Percentiles rank a stretch among this genome's conserved stretches.
Conservation (phyloP, 2,797 vertebrate species). For the Crocodylus rhombifer region DNA sequence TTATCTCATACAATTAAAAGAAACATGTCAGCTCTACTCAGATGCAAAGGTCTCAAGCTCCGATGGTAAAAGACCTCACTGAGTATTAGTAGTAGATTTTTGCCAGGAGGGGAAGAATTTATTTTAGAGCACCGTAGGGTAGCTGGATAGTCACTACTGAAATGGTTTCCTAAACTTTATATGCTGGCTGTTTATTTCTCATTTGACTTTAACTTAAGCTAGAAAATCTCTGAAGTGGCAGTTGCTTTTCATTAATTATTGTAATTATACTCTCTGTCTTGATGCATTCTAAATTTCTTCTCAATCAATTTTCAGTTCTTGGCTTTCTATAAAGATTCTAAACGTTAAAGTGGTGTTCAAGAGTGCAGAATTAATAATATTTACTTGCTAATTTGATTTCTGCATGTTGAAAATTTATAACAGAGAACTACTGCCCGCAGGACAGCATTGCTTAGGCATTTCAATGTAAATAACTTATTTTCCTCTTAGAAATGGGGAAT, state of each 20-base stretch:
- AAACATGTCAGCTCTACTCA: background rate
- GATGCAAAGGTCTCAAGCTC: background rate
- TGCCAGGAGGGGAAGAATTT: background rate
- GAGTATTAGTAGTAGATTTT: background rate
- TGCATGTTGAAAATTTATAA: background rate
- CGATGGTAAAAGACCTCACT: background rate
- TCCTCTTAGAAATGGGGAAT: background rate
- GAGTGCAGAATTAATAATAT: background rate
- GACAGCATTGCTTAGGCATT: background rate
- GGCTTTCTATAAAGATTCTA: background rate
- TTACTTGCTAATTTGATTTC: background rate
- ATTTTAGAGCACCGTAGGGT: background rate
- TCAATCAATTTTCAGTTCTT: background rate
- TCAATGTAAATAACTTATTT: background rate
- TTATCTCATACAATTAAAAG: background rate
- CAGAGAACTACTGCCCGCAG: background rate
- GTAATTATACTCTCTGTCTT: background rate
- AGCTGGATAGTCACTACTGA: background rate
- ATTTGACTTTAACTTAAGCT: background rate
- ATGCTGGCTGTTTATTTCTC: background rate
- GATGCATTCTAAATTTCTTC: background rate
- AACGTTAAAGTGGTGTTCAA: background rate
- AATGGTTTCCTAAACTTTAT: background rate
- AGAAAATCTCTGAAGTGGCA: background rate
- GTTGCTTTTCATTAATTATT: background rate